Evolutionary conservation across 2,797 vertebrate genomes (phyloP).

Genomic region (Sebastes matsubarae): DNA sequence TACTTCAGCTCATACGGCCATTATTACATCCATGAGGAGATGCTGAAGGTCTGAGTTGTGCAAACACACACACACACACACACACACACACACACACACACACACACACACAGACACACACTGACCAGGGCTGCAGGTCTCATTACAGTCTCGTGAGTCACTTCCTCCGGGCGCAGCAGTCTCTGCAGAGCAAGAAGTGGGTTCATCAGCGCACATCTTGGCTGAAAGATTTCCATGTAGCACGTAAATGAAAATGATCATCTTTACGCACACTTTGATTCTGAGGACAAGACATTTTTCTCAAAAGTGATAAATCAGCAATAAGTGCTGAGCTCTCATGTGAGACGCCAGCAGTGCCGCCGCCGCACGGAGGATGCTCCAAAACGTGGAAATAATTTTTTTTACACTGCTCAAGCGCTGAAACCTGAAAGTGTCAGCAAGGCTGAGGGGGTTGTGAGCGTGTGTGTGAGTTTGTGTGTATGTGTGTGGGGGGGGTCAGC

Average conservation of each 20-base stretch:
- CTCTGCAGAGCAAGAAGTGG: constrained; percentile 1
- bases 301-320: constrained; percentile 72
- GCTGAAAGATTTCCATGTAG: constrained; percentile 54
- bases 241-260: constrained; percentile 54
- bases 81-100: not conserved
- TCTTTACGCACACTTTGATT: constrained; percentile 39
- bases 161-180: not conserved
- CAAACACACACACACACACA: not conserved
- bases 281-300: constrained; percentile 37
- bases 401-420: constrained; percentile 28
- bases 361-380: not conserved
- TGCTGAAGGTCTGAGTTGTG: constrained; percentile 93
- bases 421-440: constrained; percentile 46
- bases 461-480: not conserved
- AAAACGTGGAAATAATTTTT: constrained; percentile 52
- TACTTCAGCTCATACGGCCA: constrained; percentile 98
- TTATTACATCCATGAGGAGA: constrained; percentile 95
- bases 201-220: constrained; percentile 50
- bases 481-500: not conserved
- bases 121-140: constrained; percentile 7
- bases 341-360: constrained; percentile 25
- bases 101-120: not conserved
- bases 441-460: not conserved
- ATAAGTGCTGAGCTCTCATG: constrained; percentile 51
- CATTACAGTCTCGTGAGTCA: constrained; percentile 26